Conservation (phyloP, 1,140 invertebrate species). For the Tetramorium simillimum region DNA sequence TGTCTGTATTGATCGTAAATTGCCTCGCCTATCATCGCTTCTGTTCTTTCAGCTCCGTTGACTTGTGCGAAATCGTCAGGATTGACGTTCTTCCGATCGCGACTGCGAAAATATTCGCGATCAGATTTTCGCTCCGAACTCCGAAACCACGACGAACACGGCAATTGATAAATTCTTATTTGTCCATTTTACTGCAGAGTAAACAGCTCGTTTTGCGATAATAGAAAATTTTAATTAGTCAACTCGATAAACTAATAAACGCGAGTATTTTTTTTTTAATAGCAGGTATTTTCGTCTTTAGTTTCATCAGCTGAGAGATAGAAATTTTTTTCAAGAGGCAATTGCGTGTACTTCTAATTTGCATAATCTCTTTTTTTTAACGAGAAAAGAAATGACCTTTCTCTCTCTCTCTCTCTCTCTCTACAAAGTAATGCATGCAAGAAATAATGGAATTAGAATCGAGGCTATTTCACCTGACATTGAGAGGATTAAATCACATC, state of each 20-base stretch:
- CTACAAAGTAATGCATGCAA: no score
- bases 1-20: conserved; percentile 41
- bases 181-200: neutral
- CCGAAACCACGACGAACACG: neutral
- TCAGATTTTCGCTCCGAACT: neutral
- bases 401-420: no score
- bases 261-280: neutral
- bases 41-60: neutral
- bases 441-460: no score
- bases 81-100: neutral
- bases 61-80: neutral
- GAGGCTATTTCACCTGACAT: no score
- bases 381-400: neutral
- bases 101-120: neutral
- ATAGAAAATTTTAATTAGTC: neutral
- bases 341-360: neutral
- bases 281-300: neutral
- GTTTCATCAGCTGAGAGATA: neutral
- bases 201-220: neutral
- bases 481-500: no score
- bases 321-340: neutral
- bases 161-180: neutral
- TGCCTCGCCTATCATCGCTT: conserved; percentile 21
- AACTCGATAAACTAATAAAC: neutral
- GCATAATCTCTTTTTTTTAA: conserved; percentile 5